These are phyloP conservation scores for Rhopalosiphum padi DNA, from an alignment of 1,140 invertebrate species.

Conservation along the genomic window DNA sequence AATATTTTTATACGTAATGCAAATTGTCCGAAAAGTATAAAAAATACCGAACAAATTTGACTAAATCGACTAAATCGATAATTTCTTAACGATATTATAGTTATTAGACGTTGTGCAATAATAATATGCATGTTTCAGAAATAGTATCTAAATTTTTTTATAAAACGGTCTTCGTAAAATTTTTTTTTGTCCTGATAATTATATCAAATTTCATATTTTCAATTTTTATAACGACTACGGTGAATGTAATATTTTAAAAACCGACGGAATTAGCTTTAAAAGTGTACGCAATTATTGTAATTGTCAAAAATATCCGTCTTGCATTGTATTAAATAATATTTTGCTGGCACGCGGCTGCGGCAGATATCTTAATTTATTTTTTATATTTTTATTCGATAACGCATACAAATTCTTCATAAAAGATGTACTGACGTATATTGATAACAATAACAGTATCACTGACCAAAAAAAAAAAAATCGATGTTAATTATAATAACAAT, in stretches of 20 bases:
- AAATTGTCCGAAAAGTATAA: neutral
- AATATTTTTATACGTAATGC: neutral
- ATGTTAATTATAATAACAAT: neutral
- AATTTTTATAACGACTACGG: neutral
- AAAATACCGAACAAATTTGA: conserved; percentile 12
- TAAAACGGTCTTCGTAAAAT: neutral
- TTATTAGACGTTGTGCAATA: neutral
- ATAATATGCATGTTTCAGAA: neutral
- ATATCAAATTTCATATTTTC: neutral
- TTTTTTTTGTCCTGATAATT: neutral
- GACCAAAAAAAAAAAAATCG: neutral
- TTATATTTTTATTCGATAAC: neutral
- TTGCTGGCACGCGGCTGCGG: neutral
- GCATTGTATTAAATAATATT: neutral
- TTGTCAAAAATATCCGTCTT: neutral
- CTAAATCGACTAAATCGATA: neutral
- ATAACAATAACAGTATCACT: conserved; percentile 5
- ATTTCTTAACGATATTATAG: neutral
- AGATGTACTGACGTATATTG: neutral
- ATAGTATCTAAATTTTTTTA: neutral
- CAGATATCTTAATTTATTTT: neutral
- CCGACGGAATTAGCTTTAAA: neutral
- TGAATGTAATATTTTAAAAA: neutral
- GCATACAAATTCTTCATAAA: neutral
- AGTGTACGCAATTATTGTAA: neutral